Evolutionary conservation across 2,113 vertebrate genomes (phyloP).

Genomic region (Corvus moneduloides): DNA sequence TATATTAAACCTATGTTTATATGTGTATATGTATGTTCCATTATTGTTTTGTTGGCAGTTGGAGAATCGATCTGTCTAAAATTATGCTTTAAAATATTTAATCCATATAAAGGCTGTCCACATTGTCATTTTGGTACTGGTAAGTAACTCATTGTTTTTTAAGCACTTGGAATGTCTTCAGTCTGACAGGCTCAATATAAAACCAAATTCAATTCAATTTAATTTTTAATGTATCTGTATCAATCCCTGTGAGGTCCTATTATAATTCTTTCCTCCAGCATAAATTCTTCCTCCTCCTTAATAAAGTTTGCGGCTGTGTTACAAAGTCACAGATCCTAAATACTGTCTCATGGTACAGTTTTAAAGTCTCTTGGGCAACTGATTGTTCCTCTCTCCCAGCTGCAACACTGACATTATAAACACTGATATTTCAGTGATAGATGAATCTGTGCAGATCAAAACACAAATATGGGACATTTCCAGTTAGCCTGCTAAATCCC

Average conservation of each 20-base stretch:
- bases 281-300: slow-evolving; percentile 39
- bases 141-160: not conserved
- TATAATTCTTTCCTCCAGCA: slow-evolving; percentile 40
- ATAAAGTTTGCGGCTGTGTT: slow-evolving; percentile 34
- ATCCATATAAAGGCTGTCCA: not conserved
- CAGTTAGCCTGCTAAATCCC: not conserved
- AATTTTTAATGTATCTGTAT: slow-evolving; percentile 39
- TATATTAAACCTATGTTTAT: not conserved
- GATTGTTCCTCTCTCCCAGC: not conserved
- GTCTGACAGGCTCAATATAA: slow-evolving; percentile 23
- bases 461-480: slow-evolving; percentile 8
- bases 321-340: slow-evolving; percentile 22
- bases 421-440: not conserved
- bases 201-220: slow-evolving; percentile 42
- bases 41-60: not conserved
- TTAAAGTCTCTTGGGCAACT: slow-evolving; percentile 7
- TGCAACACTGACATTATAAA: slow-evolving; percentile 7
- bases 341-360: not conserved
- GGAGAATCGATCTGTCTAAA: not conserved
- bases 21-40: not conserved
- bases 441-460: slow-evolving; percentile 26
- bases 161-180: not conserved
- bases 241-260: slow-evolving; percentile 36
- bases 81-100: not conserved
- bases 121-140: not conserved